Conservation (phyloP, 1,140 invertebrate genomes). For the Atta colombica region DNA sequence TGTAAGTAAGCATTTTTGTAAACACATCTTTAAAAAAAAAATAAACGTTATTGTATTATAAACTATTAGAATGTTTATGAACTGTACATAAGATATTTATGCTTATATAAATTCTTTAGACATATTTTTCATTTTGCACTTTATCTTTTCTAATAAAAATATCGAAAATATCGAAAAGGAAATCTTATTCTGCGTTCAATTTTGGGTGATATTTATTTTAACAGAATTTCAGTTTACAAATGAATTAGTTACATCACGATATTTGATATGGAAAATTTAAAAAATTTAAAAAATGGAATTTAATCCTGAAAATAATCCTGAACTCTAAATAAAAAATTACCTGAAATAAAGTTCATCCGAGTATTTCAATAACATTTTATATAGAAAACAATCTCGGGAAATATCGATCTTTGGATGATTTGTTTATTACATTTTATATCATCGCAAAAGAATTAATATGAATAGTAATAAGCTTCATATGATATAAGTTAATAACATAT, state of each 20-base stretch:
- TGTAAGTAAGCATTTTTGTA: not conserved
- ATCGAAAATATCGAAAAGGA: not conserved
- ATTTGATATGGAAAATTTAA: not conserved
- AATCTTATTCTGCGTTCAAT: not conserved
- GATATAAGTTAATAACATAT: not conserved
- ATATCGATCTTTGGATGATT: not conserved
- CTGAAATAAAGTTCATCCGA: not conserved
- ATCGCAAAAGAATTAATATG: not conserved
- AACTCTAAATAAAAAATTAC: not conserved
- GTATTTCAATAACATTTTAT: not conserved
- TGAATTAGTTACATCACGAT: not conserved
- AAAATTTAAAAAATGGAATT: not conserved
- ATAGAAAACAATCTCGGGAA: not conserved
- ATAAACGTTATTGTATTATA: not conserved
- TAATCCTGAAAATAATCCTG: no score
- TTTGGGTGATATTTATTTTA: not conserved
- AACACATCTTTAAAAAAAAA: not conserved
- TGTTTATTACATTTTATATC: not conserved
- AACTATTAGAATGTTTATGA: not conserved
- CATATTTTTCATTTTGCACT: not conserved
- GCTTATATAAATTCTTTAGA: not conserved
- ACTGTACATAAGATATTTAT: not conserved
- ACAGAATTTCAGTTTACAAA: not conserved
- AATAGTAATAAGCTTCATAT: not conserved
- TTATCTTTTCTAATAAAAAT: conserved; percentile 1